Evolutionary conservation across 1,140 invertebrate species (phyloP), one percentile per base, ranked within the genome.

Genomic region (Drosophila watanabei): DNA sequence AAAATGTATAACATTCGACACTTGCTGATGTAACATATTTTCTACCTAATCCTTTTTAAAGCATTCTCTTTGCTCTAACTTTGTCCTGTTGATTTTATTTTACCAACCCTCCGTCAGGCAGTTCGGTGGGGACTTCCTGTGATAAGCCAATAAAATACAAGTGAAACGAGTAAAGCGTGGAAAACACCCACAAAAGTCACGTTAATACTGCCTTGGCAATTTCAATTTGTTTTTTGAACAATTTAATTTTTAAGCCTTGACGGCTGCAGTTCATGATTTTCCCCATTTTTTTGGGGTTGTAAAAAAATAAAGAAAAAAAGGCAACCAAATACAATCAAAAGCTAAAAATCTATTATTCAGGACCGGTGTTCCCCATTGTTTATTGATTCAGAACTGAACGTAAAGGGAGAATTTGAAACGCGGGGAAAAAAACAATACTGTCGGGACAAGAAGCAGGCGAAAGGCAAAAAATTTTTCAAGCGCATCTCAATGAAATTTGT

Each of bases 301-400:
- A 20, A 66, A 65, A 73, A 85, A 9, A 24, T 24, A 28, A 30
- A 66, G 49, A 84, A 80, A 84, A 69, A 65, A 68, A 72, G 69
- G 56, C 63, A 66, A 65, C 52, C 84, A 84, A 87, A 87, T 75
- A 66, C 84, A 88, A 88, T 87, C 80, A 87, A 87, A 88, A 78
- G 84, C 84, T 88, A 60, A 88, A 88, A 71, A 87, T 88, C 85
- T 89, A 84, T 88, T 89, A 88, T 88, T 88, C 81, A 89, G 82
- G 73, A 70, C 66, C 66, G 52, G 37, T 45, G 71, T 39, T 48
- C 48, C 59, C 41, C 65, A 81, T 84, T 84, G 69, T 89, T 84
- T 89, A 81, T 89, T 84, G 69, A 80, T 71, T 60, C 49, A 56
- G 45, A 70, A 64, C 77, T 48, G 64, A 57, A 45, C 64, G 51